Conservation (phyloP, 37 sponge, comb jelly and placozoan species). For the Chondrosia reniformis region DNA sequence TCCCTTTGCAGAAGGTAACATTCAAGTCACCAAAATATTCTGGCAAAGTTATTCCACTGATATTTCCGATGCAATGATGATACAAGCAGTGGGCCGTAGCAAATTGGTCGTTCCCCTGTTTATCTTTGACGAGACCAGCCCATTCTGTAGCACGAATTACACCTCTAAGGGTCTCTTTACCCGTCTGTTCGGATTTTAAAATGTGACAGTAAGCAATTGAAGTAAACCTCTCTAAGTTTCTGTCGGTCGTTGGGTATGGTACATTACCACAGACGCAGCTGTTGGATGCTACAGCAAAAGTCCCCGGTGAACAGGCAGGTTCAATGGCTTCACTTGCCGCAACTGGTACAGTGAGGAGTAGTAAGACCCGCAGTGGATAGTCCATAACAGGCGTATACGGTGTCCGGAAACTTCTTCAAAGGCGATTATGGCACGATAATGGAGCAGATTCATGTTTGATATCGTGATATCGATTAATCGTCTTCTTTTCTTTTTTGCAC, state of each 20-base stretch:
- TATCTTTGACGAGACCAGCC: background rate
- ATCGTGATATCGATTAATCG: too few species aligned
- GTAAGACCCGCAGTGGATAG: too few species aligned
- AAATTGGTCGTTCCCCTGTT: background rate
- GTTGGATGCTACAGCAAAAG: too few species aligned
- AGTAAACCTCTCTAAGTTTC: background rate
- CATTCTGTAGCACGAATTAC: background rate
- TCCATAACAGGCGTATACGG: too few species aligned
- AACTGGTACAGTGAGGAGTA: too few species aligned
- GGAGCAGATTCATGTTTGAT: too few species aligned
- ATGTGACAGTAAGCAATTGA: background rate
- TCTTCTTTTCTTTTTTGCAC: too few species aligned
- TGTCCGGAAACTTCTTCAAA: too few species aligned
- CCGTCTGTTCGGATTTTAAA: background rate
- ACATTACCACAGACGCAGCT: background rate
- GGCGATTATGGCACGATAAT: too few species aligned
- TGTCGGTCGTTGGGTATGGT: background rate
- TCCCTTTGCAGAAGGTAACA: background rate
- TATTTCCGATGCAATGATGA: background rate
- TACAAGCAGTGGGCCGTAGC: background rate
- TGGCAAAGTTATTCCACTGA: background rate
- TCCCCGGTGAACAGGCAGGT: too few species aligned
- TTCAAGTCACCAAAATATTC: background rate
- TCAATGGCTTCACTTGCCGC: too few species aligned
- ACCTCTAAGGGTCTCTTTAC: background rate